Evolutionary conservation across 1,140 invertebrate species (phyloP).

Genomic region (Eriosoma lanigerum): DNA sequence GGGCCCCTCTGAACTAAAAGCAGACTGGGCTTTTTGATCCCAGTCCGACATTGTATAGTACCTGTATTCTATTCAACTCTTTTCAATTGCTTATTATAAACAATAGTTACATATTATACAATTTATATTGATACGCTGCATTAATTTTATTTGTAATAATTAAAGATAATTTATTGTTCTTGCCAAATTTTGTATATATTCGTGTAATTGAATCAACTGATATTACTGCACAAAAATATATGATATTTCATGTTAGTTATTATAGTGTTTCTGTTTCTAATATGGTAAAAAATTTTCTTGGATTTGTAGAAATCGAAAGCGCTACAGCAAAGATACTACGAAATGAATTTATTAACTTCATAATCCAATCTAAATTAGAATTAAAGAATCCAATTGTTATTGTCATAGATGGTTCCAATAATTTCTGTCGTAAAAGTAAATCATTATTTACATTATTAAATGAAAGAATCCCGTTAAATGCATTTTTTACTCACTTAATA

Average conservation of each 20-base stretch:
- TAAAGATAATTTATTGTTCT: no score
- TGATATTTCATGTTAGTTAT: not conserved
- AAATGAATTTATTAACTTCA: not conserved
- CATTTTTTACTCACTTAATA: not conserved
- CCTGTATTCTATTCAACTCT: no score
- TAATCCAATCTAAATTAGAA: not conserved
- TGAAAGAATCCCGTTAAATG: not conserved
- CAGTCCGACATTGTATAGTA: no score
- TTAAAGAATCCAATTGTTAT: not conserved
- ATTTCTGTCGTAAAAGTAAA: not conserved
- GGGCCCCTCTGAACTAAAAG: no score
- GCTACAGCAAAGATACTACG: not conserved
- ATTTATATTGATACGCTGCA: no score
- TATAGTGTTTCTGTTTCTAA: not conserved
- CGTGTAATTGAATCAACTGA: not conserved
- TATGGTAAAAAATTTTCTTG: not conserved
- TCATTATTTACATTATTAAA: not conserved
- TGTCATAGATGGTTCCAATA: not conserved
- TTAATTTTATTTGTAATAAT: no score
- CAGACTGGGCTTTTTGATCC: no score
- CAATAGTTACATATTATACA: no score
- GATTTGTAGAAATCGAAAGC: conserved; percentile 18
- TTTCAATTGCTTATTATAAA: no score
- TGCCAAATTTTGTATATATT: no score
- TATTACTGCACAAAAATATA: not conserved